Evolutionary conservation across 2,797 vertebrate species (phyloP), one percentile per base, ranked within the genome.

Genomic region (Octomys mimax): DNA sequence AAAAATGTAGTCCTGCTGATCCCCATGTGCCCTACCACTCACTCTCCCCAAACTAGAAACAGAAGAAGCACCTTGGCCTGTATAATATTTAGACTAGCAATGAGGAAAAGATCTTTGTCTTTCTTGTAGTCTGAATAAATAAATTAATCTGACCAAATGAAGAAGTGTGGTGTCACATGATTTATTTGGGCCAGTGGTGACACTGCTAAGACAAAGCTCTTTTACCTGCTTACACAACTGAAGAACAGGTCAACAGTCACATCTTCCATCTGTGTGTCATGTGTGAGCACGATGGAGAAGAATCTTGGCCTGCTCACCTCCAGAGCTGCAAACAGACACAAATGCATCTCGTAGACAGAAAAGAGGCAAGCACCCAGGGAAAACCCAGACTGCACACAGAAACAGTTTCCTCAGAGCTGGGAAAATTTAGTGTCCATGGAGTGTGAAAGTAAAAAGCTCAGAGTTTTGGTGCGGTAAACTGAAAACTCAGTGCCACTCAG

Each of bases 101-200:
- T 80, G 68, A 92, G 46, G 68, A 49, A 96, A 91, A 93, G 68
- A 73, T 95, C 81, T 92, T 95, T 91, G 62, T 92, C 81, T 46
- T 21, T 85, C 77, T 82, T 92, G 31, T 70, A 71, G 78, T 94
- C 81, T 95, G 73, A 92, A 92, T 94, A 96, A 98, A 97, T 97
- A 96, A 96, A 97, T 94, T 70, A 95, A 36, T 88, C 92, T 95
- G 78, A 95, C 89, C 73, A 95, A 95, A 95, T 71, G 85, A 97
- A 96, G 59, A 95, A 91, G 93, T 87, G 84, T 95, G 81, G 89
- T 96, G 94, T 90, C 92, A 94, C 42, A 85, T 97, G 92, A 97
- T 97, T 96, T 97, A 97, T 97, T 97, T 96, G 78, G 73, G 89
- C 22, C 78, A 83, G 66, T 80, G 68, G 68, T 96, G 95, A 97